phyloP scores from a whole-genome alignment of 2,797 vertebrate genomes.

The Enteromius viviparus region DNA sequence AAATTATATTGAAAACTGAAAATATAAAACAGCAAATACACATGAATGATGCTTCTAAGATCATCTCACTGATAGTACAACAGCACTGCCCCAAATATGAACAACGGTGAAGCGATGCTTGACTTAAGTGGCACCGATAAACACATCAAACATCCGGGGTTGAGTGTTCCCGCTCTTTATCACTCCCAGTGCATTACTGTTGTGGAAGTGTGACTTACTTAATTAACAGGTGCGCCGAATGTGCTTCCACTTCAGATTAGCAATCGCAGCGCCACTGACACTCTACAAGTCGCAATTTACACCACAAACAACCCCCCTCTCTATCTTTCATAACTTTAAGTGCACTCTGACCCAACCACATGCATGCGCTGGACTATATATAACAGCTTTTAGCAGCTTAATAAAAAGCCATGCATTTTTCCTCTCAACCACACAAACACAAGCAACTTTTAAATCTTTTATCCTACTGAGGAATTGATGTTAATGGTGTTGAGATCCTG shows the following conservation, averaged over 20 bases:
- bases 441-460: too few species aligned
- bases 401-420: too few species aligned
- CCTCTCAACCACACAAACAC: too few species aligned
- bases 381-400: too few species aligned
- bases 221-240: not conserved
- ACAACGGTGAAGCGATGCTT: not conserved
- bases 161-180: not conserved
- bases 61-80: not conserved
- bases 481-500: too few species aligned
- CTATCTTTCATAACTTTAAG: not conserved
- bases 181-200: not conserved
- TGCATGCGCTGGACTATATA: too few species aligned
- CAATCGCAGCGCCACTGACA: not conserved
- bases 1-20: not conserved
- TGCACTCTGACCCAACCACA: not conserved
- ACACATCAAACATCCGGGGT: not conserved
- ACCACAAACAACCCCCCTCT: not conserved
- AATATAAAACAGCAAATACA: not conserved
- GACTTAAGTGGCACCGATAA: not conserved
- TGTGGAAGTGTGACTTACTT: not conserved
- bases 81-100: not conserved
- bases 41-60: not conserved
- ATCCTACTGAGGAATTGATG: too few species aligned
- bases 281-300: not conserved
- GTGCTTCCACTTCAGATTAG: slow-evolving; percentile 2